A percentile compares a stretch with the other conserved stretches of the same genome.
Conservation (phyloP, 2,113 vertebrate genomes). For the Rhinolophus ferrumequinum region DNA sequence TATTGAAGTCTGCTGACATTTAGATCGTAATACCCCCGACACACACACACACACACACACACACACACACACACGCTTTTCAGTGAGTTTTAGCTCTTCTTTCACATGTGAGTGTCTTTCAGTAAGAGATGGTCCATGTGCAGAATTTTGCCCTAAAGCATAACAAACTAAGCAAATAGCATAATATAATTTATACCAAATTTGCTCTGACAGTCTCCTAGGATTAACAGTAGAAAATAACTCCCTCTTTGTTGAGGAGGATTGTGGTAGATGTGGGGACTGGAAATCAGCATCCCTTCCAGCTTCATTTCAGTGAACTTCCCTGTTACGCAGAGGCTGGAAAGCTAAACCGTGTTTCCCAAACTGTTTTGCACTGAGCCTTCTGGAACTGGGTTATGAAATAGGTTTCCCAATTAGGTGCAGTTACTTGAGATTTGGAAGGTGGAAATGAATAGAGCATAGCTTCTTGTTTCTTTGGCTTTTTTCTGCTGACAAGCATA, state of each 20-base stretch:
- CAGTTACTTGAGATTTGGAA: not conserved
- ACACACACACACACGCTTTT: not conserved
- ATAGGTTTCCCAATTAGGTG: not conserved
- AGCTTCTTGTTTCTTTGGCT: not conserved
- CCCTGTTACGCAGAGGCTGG: not conserved
- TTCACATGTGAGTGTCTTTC: not conserved
- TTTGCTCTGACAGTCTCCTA: not conserved
- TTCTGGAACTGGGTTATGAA: not conserved
- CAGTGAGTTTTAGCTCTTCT: not conserved
- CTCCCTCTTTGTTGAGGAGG: not conserved
- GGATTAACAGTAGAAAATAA: not conserved
- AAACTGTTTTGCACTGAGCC: not conserved
- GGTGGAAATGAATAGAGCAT: not conserved
- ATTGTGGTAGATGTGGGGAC: not conserved
- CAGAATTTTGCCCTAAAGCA: not conserved
- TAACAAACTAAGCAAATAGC: not conserved
- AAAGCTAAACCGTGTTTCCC: not conserved
- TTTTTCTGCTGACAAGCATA: not conserved
- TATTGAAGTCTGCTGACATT: not conserved
- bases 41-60: too few species aligned
- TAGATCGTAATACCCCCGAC: not conserved
- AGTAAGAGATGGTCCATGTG: not conserved
- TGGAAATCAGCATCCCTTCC: not conserved
- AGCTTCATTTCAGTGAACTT: not conserved
- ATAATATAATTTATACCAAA: not conserved